Conservation (phyloP, 2,113 vertebrate genomes). For the Ranitomeya imitator region DNA sequence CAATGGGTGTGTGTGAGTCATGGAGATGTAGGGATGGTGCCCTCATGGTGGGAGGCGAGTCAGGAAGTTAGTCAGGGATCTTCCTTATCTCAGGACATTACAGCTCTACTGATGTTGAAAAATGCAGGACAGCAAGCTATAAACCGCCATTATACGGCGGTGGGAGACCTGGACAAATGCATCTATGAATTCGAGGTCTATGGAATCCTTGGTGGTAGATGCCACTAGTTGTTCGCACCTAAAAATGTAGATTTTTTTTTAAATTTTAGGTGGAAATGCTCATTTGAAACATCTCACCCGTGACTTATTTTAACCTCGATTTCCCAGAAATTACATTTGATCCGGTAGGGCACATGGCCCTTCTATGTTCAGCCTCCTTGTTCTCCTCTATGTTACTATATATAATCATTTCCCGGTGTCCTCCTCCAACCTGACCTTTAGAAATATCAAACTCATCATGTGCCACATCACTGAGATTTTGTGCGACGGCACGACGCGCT, state of each 20-base stretch:
- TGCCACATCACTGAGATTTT: conserved; percentile 27
- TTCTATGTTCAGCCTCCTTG: not conserved
- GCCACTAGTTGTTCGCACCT: not conserved
- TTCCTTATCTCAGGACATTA: conserved; percentile 34
- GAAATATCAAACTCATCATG: conserved; percentile 45
- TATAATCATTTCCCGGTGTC: conserved; percentile 12
- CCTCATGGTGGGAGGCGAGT: not conserved
- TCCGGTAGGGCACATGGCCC: not conserved
- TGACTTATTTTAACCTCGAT: not conserved
- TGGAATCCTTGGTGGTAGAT: not conserved
- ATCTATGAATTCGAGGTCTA: not conserved
- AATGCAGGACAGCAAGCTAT: too few relatives aligned
- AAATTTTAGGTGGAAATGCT: not conserved
- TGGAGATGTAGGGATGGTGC: not conserved
- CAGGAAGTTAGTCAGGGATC: conserved; percentile 9
- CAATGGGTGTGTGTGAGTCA: not conserved
- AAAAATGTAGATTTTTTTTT: not conserved
- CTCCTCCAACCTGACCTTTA: conserved; percentile 31
- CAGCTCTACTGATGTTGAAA: conserved; percentile 2
- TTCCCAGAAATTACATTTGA: not conserved
- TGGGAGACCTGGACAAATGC: too few relatives aligned
- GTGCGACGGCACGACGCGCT: not conserved
- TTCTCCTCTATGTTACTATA: not conserved
- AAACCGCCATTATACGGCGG: too few relatives aligned
- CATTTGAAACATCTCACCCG: not conserved